phyloP scores from a whole-genome alignment of 2,797 vertebrate genomes.

The Carduelis carduelis region DNA sequence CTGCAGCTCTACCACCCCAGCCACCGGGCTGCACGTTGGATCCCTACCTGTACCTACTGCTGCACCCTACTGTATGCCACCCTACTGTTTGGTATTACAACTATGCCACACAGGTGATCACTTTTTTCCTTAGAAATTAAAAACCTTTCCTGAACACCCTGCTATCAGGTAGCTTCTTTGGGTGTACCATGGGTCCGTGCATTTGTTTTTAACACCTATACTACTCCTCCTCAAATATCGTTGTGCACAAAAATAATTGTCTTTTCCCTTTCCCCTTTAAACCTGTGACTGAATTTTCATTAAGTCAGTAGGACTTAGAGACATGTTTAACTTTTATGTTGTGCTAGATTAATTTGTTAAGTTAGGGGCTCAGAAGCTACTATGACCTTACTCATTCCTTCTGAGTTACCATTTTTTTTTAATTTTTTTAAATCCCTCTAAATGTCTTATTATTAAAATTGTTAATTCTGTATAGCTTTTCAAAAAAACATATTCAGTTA shows the following conservation, averaged over 20 bases:
- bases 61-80: not conserved
- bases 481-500: not conserved
- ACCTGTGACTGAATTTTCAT: not conserved
- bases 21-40: rapidly evolving
- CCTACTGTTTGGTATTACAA: not conserved
- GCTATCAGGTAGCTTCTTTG: not conserved
- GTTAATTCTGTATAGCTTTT: not conserved
- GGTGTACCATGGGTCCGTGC: not conserved
- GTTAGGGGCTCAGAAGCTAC: not conserved
- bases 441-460: not conserved
- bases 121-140: not conserved
- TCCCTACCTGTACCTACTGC: not conserved
- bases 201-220: not conserved
- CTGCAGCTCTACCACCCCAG: not conserved
- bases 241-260: not conserved
- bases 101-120: not conserved
- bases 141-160: not conserved
- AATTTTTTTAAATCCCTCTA: not conserved
- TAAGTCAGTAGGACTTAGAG: not conserved
- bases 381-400: not conserved
- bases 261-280: not conserved
- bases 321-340: not conserved
- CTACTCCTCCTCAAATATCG: not conserved
- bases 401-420: not conserved
- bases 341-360: not conserved